phyloP scores from a whole-genome alignment of 2,113 vertebrate species.

The Pachyramphus minor region DNA sequence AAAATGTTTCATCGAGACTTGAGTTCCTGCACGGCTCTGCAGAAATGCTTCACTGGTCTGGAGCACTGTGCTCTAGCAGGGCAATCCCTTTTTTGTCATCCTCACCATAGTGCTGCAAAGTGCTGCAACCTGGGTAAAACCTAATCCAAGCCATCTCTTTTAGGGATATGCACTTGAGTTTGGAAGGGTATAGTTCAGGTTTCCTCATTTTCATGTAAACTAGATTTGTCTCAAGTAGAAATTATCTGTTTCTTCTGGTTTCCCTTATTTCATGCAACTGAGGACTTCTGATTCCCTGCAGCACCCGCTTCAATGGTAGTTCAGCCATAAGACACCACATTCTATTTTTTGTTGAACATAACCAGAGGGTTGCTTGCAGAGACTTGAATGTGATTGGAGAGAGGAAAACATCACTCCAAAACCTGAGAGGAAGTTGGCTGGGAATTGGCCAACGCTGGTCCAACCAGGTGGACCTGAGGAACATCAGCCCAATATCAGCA shows the following conservation, averaged over 20 bases:
- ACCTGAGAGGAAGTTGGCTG: not conserved
- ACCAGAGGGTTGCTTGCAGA: not conserved
- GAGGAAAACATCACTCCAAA: not conserved
- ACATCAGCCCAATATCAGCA: not conserved
- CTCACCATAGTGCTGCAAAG: not conserved
- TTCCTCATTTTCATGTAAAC: not conserved
- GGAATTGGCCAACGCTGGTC: not conserved
- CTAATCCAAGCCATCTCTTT: not conserved
- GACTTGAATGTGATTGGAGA: not conserved
- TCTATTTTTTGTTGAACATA: not conserved
- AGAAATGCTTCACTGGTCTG: not conserved
- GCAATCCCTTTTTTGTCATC: not conserved
- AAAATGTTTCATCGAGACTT: not conserved
- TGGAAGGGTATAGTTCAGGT: not conserved
- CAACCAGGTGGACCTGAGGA: not conserved
- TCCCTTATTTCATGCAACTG: not conserved
- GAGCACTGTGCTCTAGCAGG: not conserved
- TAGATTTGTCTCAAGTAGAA: not conserved
- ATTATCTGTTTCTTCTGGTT: not conserved
- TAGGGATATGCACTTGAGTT: not conserved
- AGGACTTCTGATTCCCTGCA: not conserved
- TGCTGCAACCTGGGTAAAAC: not conserved
- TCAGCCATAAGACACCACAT: accelerated
- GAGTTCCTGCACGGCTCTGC: not conserved
- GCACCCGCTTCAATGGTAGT: not conserved